Evolutionary conservation across 2,797 vertebrate genomes (phyloP).

Genomic region (Muscicapa comitata): DNA sequence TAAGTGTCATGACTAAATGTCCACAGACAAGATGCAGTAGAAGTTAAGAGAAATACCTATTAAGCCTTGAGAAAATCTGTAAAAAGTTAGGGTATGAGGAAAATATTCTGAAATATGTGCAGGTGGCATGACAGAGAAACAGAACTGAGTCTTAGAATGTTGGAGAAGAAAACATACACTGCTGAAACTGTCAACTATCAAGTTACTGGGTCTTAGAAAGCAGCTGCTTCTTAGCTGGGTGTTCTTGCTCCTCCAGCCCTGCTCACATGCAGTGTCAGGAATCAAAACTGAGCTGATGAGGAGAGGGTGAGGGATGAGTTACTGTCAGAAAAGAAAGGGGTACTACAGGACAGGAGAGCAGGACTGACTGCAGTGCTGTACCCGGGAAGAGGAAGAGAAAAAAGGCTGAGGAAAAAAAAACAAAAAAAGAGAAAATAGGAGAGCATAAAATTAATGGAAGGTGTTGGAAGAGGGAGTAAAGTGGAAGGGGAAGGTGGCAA

Average conservation of each 20-base stretch:
- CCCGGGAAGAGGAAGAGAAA: background rate
- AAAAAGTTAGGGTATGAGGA: slow-evolving; percentile 1
- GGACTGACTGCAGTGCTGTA: background rate
- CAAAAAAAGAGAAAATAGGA: background rate
- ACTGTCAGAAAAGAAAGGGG: background rate
- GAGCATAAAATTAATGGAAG: background rate
- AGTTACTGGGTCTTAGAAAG: background rate
- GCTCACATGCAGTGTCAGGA: background rate
- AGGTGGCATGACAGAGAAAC: background rate
- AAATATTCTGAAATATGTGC: background rate
- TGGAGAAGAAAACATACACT: background rate
- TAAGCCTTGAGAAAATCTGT: slow-evolving; percentile 5
- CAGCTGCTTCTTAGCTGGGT: background rate
- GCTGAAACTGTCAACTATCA: background rate
- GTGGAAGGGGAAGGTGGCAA: background rate
- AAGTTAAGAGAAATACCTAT: background rate
- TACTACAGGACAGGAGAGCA: background rate
- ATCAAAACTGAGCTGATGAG: background rate
- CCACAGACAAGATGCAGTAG: background rate
- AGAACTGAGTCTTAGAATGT: background rate
- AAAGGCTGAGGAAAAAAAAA: background rate
- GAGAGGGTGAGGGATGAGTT: background rate
- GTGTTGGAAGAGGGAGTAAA: background rate
- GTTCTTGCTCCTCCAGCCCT: background rate
- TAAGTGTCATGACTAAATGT: background rate